phyloP scores from a whole-genome alignment of 1,140 invertebrate species.

The Riptortus pedestris region DNA sequence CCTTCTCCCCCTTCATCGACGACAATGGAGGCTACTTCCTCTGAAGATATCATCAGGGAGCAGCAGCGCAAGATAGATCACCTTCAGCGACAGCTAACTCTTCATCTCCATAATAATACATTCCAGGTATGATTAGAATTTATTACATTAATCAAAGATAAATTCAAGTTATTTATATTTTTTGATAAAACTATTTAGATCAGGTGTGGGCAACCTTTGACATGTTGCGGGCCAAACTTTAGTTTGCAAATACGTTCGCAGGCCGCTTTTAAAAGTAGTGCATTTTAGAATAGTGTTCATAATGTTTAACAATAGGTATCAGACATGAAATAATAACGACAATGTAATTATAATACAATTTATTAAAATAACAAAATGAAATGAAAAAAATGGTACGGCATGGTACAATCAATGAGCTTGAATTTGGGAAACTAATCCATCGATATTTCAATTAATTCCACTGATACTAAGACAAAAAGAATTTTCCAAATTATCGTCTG shows the following conservation, averaged over 20 bases:
- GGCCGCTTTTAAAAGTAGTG: no score
- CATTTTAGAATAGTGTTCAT: no score
- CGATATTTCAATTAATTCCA: no score
- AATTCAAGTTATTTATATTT: not conserved
- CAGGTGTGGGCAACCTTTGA: not conserved
- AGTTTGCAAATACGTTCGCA: not conserved
- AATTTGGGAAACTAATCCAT: no score
- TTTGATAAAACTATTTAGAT: not conserved
- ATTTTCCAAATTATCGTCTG: no score
- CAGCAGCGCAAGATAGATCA: conserved; percentile 81
- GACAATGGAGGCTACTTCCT: conserved; percentile 25
- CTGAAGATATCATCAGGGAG: conserved; percentile 66
- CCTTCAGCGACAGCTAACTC: conserved; percentile 68
- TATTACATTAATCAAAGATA: not conserved
- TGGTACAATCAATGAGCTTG: no score
- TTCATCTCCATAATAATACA: conserved; percentile 47
- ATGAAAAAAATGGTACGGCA: no score
- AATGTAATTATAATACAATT: no score
- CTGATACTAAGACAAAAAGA: no score
- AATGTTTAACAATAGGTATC: no score
- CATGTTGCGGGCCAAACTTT: not conserved
- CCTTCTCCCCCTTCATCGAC: conserved; percentile 23
- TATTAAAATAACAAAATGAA: no score
- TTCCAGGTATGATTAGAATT: conserved; percentile 30
- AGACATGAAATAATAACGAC: no score